phyloP scores from a whole-genome alignment of 2,888 invertebrate genomes.

The Eupeodes latifasciatus region DNA sequence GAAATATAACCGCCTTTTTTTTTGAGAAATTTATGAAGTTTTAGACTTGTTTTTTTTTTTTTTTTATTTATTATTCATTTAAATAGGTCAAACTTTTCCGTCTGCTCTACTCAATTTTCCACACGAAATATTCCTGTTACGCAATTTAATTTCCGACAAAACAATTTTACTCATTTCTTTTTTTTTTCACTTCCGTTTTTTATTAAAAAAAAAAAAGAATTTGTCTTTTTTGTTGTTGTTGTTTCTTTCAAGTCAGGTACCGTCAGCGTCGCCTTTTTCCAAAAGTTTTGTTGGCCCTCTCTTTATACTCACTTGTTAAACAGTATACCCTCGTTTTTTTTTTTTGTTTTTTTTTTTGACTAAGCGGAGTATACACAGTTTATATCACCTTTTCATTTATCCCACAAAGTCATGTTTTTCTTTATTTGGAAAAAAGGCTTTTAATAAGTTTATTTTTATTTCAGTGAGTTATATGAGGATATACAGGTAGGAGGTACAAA shows the following conservation, averaged over 20 bases:
- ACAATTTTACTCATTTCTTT: not conserved
- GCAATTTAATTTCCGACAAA: conserved; percentile 35
- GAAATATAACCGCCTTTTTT: not conserved
- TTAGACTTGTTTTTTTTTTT: not conserved
- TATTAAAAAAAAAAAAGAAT: not conserved
- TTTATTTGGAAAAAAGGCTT: conserved; percentile 14
- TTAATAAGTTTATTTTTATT: conserved; percentile 65
- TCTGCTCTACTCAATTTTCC: conserved; percentile 24
- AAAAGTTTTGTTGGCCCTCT: conserved; percentile 3
- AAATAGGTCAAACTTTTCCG: conserved; percentile 19
- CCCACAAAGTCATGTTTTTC: conserved; percentile 9
- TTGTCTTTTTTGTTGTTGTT: not conserved
- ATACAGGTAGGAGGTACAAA: not conserved
- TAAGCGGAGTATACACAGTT: not conserved
- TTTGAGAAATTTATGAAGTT: not conserved
- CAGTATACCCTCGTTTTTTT: not conserved
- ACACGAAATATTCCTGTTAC: conserved; percentile 30
- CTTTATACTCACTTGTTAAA: not conserved
- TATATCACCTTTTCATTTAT: conserved; percentile 30
- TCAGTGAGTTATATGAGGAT: not conserved
- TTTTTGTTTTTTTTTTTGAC: not conserved
- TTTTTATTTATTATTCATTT: conserved; percentile 4
- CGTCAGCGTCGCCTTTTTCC: not conserved
- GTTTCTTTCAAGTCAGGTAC: not conserved
- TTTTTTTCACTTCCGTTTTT: not conserved